A percentile compares a stretch with the other conserved stretches of the same genome.
Conservation (phyloP, 2,113 vertebrate genomes). For the Plectropomus leopardus region DNA sequence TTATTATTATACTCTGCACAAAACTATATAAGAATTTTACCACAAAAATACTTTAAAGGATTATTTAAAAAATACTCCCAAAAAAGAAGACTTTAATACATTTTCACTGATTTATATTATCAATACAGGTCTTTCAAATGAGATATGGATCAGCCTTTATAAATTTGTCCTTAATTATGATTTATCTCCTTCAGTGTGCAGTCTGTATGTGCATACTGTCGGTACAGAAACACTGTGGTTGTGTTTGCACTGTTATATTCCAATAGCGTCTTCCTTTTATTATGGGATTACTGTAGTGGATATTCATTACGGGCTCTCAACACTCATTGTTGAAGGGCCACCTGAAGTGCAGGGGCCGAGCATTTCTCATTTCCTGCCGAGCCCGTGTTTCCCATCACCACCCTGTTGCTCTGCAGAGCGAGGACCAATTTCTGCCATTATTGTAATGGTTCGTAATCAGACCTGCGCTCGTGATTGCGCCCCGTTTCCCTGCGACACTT, state of each 20-base stretch:
- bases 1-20: too few species aligned
- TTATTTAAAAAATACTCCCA: too few species aligned
- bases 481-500: conserved; percentile 17
- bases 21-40: too few species aligned
- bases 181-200: neutral
- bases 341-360: conserved; percentile 8
- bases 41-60: too few species aligned
- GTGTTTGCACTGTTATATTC: neutral
- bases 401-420: conserved; percentile 64
- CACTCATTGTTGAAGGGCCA: conserved; percentile 11
- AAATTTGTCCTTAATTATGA: neutral
- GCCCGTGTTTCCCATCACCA: conserved; percentile 20
- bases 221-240: neutral
- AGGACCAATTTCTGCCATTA: neutral
- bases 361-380: neutral
- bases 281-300: neutral
- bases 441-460: conserved; percentile 6
- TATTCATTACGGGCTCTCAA: conserved; percentile 14
- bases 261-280: neutral
- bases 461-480: conserved; percentile 12
- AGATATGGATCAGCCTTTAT: neutral
- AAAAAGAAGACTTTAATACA: neutral
- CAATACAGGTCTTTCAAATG: neutral
- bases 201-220: neutral
- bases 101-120: neutral